phyloP scores from a whole-genome alignment of 2,797 vertebrate genomes.

The Nannoperca obscura region DNA sequence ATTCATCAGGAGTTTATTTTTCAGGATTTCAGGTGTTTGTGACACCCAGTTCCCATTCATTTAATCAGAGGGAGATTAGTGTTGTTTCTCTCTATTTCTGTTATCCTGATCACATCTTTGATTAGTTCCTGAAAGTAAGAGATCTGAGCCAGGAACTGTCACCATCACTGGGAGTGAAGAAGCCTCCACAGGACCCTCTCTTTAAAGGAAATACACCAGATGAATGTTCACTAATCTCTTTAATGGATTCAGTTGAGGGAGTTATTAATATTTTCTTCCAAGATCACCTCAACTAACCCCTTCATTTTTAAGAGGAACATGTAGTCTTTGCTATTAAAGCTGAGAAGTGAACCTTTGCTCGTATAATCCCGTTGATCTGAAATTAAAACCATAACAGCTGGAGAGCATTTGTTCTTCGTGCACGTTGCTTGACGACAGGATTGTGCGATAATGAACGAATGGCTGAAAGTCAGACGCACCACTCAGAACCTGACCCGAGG shows the following conservation, averaged over 20 bases:
- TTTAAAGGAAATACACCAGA: not conserved
- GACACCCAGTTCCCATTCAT: constrained; percentile 43
- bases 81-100: constrained; percentile 7
- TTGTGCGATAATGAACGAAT: no score
- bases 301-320: no score
- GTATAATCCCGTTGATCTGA: no score
- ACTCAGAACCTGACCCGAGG: no score
- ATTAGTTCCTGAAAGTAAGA: constrained; percentile 44
- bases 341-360: no score
- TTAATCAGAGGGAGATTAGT: constrained; percentile 61
- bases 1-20: constrained; percentile 60
- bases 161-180: not conserved
- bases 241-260: not conserved
- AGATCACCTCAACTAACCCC: not conserved
- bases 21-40: constrained; percentile 55
- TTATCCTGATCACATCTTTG: constrained; percentile 42
- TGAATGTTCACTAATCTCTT: not conserved
- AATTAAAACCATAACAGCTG: no score
- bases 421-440: no score
- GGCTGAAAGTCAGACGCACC: no score
- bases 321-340: no score
- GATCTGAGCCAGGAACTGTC: not conserved
- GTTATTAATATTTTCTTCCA: not conserved
- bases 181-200: not conserved
- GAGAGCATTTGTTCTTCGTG: no score